phyloP scores from a whole-genome alignment of 2,797 vertebrate genomes.

The Mycteria americana region DNA sequence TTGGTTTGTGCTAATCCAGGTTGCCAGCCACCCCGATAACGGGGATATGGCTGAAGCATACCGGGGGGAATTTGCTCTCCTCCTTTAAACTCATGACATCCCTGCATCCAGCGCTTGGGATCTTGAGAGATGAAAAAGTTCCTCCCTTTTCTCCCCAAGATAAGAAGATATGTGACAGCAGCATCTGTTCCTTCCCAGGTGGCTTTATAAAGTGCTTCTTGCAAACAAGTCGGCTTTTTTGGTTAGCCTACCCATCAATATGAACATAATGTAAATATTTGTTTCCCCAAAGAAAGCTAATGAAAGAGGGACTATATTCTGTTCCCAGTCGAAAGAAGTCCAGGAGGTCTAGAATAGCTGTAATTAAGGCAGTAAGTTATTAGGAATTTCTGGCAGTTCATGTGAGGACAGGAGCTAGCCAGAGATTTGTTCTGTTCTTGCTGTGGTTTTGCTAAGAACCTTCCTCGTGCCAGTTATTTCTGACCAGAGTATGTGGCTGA shows the following conservation, averaged over 20 bases:
- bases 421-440: background rate
- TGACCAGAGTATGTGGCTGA: background rate
- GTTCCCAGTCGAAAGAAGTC: background rate
- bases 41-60: background rate
- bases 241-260: background rate
- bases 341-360: background rate
- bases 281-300: background rate
- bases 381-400: background rate
- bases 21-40: background rate
- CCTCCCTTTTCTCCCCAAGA: background rate
- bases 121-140: background rate
- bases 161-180: background rate
- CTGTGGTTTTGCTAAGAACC: background rate
- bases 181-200: background rate
- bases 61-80: background rate
- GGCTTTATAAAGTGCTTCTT: background rate
- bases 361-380: slow-evolving; percentile 11
- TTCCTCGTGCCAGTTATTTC: background rate
- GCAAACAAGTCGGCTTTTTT: background rate
- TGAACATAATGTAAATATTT: background rate
- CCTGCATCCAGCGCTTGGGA: background rate
- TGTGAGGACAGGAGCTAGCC: background rate
- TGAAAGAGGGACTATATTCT: background rate
- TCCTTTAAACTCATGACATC: background rate
- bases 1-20: accelerated